Evolutionary conservation across 2,888 invertebrate genomes (phyloP).

Genomic region (Syritta pipiens): DNA sequence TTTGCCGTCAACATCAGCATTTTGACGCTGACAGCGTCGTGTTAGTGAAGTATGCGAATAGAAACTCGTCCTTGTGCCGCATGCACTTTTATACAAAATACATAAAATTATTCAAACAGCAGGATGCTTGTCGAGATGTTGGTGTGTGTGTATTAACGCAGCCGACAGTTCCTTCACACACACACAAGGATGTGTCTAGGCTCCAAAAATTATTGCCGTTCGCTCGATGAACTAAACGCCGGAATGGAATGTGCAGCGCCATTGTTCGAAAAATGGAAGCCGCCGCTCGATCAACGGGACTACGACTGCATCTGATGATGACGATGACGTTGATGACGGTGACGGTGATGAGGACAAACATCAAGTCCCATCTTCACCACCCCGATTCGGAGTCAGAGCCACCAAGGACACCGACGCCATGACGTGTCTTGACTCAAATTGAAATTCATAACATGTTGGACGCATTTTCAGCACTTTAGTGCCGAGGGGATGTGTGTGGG

Average conservation of each 20-base stretch:
- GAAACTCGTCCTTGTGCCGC: slow-evolving; percentile 55
- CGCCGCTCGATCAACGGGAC: slow-evolving; percentile 18
- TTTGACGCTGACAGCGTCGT: slow-evolving; percentile 46
- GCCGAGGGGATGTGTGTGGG: neutral
- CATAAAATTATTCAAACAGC: slow-evolving; percentile 44
- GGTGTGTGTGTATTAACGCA: no score
- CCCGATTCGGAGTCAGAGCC: no score
- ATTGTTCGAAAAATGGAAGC: slow-evolving; percentile 9
- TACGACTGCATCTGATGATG: slow-evolving; percentile 21
- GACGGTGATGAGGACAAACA: slow-evolving; percentile 23
- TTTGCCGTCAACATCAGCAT: slow-evolving; percentile 45
- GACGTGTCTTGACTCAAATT: slow-evolving; percentile 39
- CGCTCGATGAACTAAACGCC: slow-evolving; percentile 52
- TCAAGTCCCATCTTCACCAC: slow-evolving; percentile 20
- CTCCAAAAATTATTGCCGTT: slow-evolving; percentile 41
- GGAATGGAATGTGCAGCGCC: slow-evolving; percentile 40
- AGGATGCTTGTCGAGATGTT: neutral
- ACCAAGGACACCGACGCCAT: neutral
- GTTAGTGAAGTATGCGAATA: slow-evolving; percentile 1
- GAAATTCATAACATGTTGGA: slow-evolving; percentile 58
- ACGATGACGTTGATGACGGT: slow-evolving; percentile 22
- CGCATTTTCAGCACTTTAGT: slow-evolving; percentile 54
- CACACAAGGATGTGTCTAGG: slow-evolving; percentile 25
- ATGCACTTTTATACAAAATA: slow-evolving; percentile 51
- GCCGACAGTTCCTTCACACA: neutral